Conservation (phyloP, 2,888 invertebrate genomes). For the Tineola bisselliella region DNA sequence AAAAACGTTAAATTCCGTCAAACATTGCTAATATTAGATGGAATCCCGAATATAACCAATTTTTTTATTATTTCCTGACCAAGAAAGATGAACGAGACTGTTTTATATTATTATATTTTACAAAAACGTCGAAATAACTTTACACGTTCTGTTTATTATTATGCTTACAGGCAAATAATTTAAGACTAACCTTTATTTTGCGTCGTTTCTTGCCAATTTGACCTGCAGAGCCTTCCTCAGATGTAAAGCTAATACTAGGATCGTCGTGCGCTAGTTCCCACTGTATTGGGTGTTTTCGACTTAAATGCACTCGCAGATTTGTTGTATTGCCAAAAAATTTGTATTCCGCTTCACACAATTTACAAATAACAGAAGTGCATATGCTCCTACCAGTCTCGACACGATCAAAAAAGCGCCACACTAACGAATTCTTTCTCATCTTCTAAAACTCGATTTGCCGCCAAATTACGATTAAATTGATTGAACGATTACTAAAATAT, state of each 20-base stretch:
- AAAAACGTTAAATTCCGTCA: background rate
- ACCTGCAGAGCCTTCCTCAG: background rate
- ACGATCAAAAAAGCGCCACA: constrained; percentile 59
- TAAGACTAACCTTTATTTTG: background rate
- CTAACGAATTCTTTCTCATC: constrained; percentile 54
- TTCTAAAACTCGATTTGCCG: constrained; percentile 31
- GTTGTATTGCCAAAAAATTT: constrained; percentile 62
- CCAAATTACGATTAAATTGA: constrained; percentile 25
- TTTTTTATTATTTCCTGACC: too few relatives aligned
- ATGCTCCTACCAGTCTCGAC: constrained; percentile 36
- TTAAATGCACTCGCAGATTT: constrained; percentile 49
- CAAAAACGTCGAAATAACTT: too few relatives aligned
- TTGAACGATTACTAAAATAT: constrained; percentile 30
- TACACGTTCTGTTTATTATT: too few relatives aligned
- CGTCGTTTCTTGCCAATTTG: background rate
- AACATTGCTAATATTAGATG: too few relatives aligned
- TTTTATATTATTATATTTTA: too few relatives aligned
- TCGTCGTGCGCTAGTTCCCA: constrained; percentile 37
- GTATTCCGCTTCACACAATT: constrained; percentile 56
- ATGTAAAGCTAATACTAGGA: background rate
- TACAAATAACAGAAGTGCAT: constrained; percentile 52
- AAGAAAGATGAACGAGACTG: too few relatives aligned
- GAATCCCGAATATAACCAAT: too few relatives aligned
- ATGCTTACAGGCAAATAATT: too few relatives aligned
- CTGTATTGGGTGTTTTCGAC: constrained; percentile 55